Evolutionary conservation across 2,888 invertebrate genomes (phyloP), one percentile per base, ranked within the genome.

Genomic region (Harmothoe impar): DNA sequence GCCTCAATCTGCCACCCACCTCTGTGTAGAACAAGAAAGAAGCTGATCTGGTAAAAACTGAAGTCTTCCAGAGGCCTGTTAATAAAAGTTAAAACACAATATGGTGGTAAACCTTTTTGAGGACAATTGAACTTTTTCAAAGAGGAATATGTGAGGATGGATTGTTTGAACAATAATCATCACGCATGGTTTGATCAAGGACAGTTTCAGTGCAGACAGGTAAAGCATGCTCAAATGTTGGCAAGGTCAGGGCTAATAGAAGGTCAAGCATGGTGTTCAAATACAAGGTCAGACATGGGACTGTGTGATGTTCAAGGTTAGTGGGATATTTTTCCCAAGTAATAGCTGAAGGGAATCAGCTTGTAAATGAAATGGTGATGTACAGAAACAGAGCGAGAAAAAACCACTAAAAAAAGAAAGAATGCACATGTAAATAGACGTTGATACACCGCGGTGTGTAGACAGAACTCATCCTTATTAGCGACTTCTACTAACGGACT

Each of bases 291-390:
- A 7, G 31, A n/a, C 20, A 72, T 62, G 62, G 25, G 72, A 72
- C 72, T 72, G 72, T 72, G 72, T 81, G 81, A 35, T 81, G 81
- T 81, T 43, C 15, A n/a, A 81, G 43, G n/a, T 81, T 33, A 43
- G 81, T 33, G 43, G 43, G 81, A 33, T 81, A 33, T 35, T 35
- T 35, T 10, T 43, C 43, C 43, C 43, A 3, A 7, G 43, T 43
- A 43, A 35, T 35, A n/a, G 81, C 81, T 81, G 81, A 20, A 35
- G 43, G 10, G 43, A 25, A 25, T 77, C 77, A 31, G 77, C 77
- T 81, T 43, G 33, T 81, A 35, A 81, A 81, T 81, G 81, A 81
- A 81, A 33, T 81, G n/a, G 81, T 35, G 43, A 81, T 81, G 81
- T 81, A 81, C 81, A 81, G 25, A n/a, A 72, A 72, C 43, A 43